These are phyloP conservation scores for Falcunculus frontatus DNA, from an alignment of 2,113 vertebrate genomes.

Conservation along the genomic window DNA sequence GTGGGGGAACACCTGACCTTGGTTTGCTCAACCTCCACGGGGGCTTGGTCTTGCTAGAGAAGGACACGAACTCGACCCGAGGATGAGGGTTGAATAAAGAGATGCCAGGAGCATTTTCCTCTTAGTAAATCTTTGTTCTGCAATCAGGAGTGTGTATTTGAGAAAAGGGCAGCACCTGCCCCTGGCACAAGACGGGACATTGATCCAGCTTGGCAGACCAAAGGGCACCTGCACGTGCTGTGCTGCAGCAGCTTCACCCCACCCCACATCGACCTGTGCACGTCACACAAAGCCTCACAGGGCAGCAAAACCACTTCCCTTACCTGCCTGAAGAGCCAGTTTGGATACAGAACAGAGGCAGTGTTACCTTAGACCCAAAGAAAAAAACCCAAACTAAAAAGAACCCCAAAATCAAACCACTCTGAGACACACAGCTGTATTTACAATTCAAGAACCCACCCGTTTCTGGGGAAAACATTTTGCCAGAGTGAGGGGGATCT, in stretches of 20 bases:
- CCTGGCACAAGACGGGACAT: not conserved
- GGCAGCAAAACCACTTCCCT: not conserved
- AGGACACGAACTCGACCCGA: not conserved
- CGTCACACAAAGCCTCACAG: not conserved
- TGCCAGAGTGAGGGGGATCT: not conserved
- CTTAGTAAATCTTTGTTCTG: not conserved
- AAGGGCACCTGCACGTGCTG: not conserved
- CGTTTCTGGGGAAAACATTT: not conserved
- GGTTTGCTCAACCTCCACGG: not conserved
- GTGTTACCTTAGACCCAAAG: not conserved
- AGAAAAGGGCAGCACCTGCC: not conserved
- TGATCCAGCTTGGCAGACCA: not conserved
- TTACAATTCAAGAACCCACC: not conserved
- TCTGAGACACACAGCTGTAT: not conserved
- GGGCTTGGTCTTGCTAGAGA: not conserved
- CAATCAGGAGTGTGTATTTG: not conserved
- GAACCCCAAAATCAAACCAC: not conserved
- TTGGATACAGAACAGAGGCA: not conserved
- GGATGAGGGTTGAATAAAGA: constrained; percentile 44
- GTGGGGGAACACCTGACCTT: not conserved
- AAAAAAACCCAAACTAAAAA: not conserved
- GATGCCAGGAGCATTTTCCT: not conserved
- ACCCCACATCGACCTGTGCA: fast-evolving
- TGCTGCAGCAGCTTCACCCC: fast-evolving
- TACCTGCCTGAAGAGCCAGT: not conserved